Percentiles rank a stretch among this genome's conserved stretches.
phyloP scores from a whole-genome alignment of 2,888 invertebrate genomes.

The Drosophila yooni region DNA sequence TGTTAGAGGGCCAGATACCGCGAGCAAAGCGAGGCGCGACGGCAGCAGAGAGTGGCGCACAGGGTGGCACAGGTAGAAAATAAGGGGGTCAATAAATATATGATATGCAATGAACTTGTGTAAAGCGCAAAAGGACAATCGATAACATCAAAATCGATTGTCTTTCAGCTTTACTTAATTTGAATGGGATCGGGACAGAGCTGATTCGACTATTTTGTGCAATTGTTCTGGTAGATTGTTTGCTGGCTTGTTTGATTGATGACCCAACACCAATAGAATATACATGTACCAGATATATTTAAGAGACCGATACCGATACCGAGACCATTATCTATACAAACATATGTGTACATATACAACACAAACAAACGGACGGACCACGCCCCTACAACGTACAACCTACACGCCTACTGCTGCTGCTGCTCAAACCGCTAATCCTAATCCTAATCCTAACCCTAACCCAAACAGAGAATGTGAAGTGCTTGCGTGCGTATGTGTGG shows the following conservation, averaged over 20 bases:
- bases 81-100: neutral
- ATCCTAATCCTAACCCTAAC: constrained; percentile 6
- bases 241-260: constrained; percentile 25
- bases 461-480: constrained; percentile 37
- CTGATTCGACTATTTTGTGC: constrained; percentile 6
- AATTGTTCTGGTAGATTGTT: constrained; percentile 4
- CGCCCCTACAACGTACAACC: constrained; percentile 33
- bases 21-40: constrained; percentile 57
- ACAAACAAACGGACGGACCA: constrained; percentile 57
- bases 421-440: neutral
- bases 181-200: neutral
- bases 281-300: constrained; percentile 14
- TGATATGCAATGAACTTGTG: constrained; percentile 7
- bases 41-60: constrained; percentile 16
- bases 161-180: neutral
- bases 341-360: constrained; percentile 11
- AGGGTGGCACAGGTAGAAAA: neutral
- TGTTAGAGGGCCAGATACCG: constrained; percentile 24
- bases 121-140: constrained; percentile 31
- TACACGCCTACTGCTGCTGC: constrained; percentile 19
- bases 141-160: constrained; percentile 6
- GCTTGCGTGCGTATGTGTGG: constrained; percentile 59
- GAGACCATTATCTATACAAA: constrained; percentile 29
- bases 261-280: constrained; percentile 47
- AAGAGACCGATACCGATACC: constrained; percentile 11